These are phyloP conservation scores for Taenioides sp. DNA, from an alignment of 2,797 vertebrate genomes.

Conservation along the genomic window DNA sequence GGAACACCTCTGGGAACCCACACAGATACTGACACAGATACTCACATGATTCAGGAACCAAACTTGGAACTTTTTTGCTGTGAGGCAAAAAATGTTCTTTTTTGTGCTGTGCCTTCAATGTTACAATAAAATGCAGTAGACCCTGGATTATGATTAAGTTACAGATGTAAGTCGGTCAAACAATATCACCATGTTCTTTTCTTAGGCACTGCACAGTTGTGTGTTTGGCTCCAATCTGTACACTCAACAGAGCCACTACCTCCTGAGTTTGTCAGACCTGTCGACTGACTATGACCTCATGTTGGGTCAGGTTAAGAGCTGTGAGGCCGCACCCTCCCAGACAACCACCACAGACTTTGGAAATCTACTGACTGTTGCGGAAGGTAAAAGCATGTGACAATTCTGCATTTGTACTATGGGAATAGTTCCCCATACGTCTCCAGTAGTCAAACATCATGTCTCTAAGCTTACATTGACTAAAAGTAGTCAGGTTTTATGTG, in stretches of 20 bases:
- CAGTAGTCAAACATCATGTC: slow-evolving; percentile 6
- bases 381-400: slow-evolving; percentile 81
- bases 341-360: slow-evolving; percentile 79
- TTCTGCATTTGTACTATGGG: not conserved
- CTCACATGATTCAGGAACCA: too few species aligned
- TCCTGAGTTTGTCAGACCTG: slow-evolving; percentile 91
- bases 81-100: too few species aligned
- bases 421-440: slow-evolving; percentile 19
- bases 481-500: not conserved
- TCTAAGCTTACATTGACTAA: not conserved
- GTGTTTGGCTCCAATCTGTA: slow-evolving; percentile 92
- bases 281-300: slow-evolving; percentile 88
- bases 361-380: slow-evolving; percentile 93
- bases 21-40: too few species aligned
- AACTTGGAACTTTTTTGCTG: too few species aligned
- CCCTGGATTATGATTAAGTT: not conserved
- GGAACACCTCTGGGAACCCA: too few species aligned
- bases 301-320: slow-evolving; percentile 86
- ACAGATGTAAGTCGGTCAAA: slow-evolving; percentile 6
- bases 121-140: not conserved
- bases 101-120: not conserved
- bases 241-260: slow-evolving; percentile 92
- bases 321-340: slow-evolving; percentile 80
- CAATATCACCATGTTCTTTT: not conserved
- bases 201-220: slow-evolving; percentile 91